These are phyloP conservation scores for Protobothrops flavoviridis DNA, from an alignment of 2,113 vertebrate species.

Conservation along the genomic window DNA sequence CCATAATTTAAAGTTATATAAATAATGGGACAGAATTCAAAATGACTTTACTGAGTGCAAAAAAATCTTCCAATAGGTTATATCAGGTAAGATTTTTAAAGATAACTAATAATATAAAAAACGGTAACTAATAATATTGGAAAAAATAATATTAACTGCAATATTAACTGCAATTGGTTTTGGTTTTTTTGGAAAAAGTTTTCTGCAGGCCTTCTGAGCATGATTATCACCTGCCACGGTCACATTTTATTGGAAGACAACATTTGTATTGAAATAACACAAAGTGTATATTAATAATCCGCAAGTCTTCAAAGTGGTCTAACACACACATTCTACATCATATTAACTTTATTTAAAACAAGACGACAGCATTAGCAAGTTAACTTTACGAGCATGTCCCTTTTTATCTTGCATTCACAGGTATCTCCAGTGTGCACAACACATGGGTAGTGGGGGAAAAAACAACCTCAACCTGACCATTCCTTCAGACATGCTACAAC, in stretches of 20 bases:
- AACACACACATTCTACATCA: neutral
- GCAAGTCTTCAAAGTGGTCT: neutral
- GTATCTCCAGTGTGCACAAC: neutral
- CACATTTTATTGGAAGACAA: neutral
- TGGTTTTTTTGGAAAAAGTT: neutral
- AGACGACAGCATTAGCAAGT: neutral
- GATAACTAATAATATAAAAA: neutral
- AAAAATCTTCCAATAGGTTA: neutral
- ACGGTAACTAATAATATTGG: neutral
- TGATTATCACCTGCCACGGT: neutral
- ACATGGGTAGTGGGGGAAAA: neutral
- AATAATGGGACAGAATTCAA: constrained; percentile 20
- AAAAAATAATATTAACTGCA: neutral
- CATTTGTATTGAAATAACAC: neutral
- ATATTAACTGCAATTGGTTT: neutral
- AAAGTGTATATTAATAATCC: neutral
- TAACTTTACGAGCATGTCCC: neutral
- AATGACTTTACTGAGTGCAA: neutral
- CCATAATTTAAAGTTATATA: constrained; percentile 8
- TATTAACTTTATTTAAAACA: neutral
- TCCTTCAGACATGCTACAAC: neutral
- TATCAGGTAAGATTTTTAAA: neutral
- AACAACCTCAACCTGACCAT: neutral
- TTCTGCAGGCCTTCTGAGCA: neutral
- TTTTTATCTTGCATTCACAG: neutral